Conservation (phyloP, 2,888 invertebrate species). For the Netelia virgata region DNA sequence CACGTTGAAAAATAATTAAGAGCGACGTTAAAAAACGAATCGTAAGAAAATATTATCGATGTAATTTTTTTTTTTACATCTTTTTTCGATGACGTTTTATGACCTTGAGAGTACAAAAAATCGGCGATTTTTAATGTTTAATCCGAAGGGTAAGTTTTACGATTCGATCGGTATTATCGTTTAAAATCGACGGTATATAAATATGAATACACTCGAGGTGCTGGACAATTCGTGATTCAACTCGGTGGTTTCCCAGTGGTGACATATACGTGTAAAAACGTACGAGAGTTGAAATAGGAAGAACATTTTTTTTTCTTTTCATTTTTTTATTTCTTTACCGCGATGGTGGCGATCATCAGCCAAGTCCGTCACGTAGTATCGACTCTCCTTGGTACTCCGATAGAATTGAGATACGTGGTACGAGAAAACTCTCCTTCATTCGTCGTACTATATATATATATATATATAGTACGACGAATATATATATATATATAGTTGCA, state of each 20-base stretch:
- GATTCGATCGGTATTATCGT: conserved; percentile 2
- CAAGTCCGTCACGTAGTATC: conserved; percentile 66
- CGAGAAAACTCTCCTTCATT: conserved; percentile 27
- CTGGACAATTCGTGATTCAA: conserved; percentile 39
- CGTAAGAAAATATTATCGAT: background rate
- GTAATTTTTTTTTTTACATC: background rate
- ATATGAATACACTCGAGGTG: conserved; percentile 43
- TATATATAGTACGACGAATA: too few species aligned
- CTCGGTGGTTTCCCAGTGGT: conserved; percentile 1
- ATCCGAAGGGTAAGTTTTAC: conserved; percentile 1
- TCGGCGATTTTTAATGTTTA: conserved; percentile 37
- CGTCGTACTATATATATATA: conserved; percentile 6
- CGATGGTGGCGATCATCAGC: conserved; percentile 57
- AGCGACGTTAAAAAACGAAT: conserved; percentile 23
- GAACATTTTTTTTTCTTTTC: conserved; percentile 31
- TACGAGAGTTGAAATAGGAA: conserved; percentile 36
- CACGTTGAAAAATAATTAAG: conserved; percentile 10
- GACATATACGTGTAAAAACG: conserved; percentile 11
- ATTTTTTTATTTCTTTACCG: background rate
- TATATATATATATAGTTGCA: background rate
- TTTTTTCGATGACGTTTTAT: background rate
- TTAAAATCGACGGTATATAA: conserved; percentile 37
- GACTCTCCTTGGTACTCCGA: conserved; percentile 43
- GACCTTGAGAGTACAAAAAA: background rate
- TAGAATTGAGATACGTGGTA: conserved; percentile 64